phyloP scores from a whole-genome alignment of 2,797 vertebrate genomes.

The Lepus townsendii region DNA sequence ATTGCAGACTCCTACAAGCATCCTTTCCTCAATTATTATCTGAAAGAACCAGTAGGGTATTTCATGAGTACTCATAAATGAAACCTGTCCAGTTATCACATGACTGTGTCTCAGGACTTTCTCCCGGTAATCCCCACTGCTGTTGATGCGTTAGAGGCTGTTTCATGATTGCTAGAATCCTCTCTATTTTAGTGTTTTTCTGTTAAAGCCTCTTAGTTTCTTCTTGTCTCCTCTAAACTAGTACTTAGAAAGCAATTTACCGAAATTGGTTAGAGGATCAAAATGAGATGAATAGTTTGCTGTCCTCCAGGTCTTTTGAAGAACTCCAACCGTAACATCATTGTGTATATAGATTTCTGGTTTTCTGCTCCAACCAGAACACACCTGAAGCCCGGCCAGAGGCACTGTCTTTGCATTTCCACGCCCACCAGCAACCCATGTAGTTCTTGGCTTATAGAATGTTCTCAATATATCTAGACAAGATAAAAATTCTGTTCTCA shows the following conservation, averaged over 20 bases:
- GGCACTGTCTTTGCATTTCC: background rate
- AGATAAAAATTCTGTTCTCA: background rate
- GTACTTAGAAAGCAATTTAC: background rate
- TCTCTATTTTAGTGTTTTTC: background rate
- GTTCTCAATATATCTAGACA: background rate
- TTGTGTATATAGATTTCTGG: background rate
- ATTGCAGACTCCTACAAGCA: background rate
- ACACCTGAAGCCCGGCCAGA: background rate
- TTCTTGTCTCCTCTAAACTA: background rate
- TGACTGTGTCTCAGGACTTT: background rate
- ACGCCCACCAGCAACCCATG: background rate
- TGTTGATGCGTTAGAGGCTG: background rate
- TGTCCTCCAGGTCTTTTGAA: background rate
- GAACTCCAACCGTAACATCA: background rate
- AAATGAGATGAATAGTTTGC: background rate
- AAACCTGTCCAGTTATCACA: background rate
- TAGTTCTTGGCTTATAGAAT: background rate
- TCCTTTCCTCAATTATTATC: background rate
- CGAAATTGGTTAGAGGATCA: slow-evolving; percentile 16
- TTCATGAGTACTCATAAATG: background rate
- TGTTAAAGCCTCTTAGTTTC: background rate
- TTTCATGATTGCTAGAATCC: background rate
- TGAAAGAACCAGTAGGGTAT: background rate
- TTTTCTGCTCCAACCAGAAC: background rate
- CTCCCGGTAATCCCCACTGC: background rate